Evolutionary conservation across 2,888 invertebrate species (phyloP), one percentile per base, ranked within the genome.

Genomic region (Drosophila percnosoma): DNA sequence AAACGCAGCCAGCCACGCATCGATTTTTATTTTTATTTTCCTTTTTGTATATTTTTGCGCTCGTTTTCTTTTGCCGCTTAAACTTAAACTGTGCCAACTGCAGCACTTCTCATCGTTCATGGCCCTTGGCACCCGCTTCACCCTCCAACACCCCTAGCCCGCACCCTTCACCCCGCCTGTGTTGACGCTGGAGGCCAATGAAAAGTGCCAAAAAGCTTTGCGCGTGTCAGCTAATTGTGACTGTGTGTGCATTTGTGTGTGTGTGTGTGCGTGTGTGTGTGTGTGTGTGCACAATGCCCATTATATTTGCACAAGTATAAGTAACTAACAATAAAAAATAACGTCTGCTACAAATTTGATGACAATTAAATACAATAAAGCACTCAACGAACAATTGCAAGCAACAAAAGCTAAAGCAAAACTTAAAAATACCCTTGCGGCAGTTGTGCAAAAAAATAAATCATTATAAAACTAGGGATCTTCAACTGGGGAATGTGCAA

Each of bases 321-420:
- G 65, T 68, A 71, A 68, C 68, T 70, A 33, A 57, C 67, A 74
- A 87, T 81, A 73, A 83, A 82, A 76, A 68, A 64, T 70, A 70
- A 71, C 58, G 61, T 63, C 42, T 52, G 40, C 59, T 72, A 52
- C 67, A 66, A 64, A 68, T 69, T 71, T 73, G 69, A 78, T 73
- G 87, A 55, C 87, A 89, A 89, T 83, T 87, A 73, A 78, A 73
- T 54, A 62, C 58, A 69, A 75, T 78, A 78, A 88, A 84, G 53
- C 36, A 57, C 67, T 72, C 21, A 62, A 13, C 45, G 31, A 60
- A 48, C 18, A 38, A 55, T 40, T 55, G 21, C 45, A n/a, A 52
- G 10, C 33, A 27, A 45, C 36, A 51, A 40, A 40, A n/a, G 1
- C n/a, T 29, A 52, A 36, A 11, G 53, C 60, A 34, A 67, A 51